Evolutionary conservation across 2,797 vertebrate genomes (phyloP).

Genomic region (Acropternis orthonyx): DNA sequence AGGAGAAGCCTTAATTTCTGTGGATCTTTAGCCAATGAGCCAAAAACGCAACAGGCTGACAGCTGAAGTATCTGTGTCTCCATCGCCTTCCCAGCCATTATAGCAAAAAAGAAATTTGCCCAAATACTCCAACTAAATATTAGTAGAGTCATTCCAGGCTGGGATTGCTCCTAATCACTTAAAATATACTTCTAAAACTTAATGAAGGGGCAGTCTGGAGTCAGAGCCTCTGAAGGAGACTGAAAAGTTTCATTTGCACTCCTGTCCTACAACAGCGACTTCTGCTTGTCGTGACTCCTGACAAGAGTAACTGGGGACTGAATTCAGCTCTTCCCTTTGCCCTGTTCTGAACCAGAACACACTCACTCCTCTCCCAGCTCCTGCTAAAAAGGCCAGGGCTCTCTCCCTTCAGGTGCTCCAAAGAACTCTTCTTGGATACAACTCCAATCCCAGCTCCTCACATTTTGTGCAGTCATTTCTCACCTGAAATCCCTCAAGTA

Average conservation of each 20-base stretch:
- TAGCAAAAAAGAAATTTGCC: not conserved
- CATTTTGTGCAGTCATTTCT: not conserved
- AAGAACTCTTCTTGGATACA: not conserved
- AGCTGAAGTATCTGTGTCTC: not conserved
- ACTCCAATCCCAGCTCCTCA: not conserved
- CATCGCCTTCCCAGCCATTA: not conserved
- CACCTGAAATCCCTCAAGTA: not conserved
- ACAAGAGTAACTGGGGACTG: not conserved
- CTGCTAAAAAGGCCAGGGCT: not conserved
- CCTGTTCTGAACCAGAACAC: not conserved
- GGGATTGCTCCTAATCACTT: not conserved
- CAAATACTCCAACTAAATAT: not conserved
- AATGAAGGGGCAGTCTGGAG: not conserved
- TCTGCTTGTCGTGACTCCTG: not conserved
- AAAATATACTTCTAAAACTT: not conserved
- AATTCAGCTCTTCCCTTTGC: not conserved
- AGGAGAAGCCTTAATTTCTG: not conserved
- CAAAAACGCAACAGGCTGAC: not conserved
- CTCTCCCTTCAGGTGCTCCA: not conserved
- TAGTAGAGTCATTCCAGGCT: not conserved
- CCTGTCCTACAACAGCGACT: not conserved
- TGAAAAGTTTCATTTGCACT: not conserved
- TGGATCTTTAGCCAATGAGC: not conserved
- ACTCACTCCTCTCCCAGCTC: not conserved
- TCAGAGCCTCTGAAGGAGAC: not conserved